Evolutionary conservation across 1,140 invertebrate genomes (phyloP), one percentile per base, ranked within the genome.

Genomic region (Cydia amplana): DNA sequence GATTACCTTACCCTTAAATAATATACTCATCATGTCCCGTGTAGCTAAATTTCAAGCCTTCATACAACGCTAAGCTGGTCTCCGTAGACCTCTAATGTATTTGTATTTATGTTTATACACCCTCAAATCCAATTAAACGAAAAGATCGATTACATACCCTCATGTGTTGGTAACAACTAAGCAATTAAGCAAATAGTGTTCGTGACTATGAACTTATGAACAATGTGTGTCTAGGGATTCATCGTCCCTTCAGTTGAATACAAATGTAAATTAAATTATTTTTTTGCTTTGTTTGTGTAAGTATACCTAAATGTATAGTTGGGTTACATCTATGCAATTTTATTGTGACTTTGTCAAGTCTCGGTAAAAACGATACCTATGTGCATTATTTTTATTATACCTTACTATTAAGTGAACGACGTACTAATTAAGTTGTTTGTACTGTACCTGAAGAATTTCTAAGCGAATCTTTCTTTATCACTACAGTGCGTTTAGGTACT

Each of bases 201-300:
- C 46, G 72, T 73, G 72, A 73, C 40, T 73, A 73, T 73, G 72
- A 43, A 73, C 23, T 73, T 49, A 73, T 73, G 72, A 49, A 70
- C 65, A 40, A 70, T 70, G 32, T 40, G 65, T 70, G 65, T 23
- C 65, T 70, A 12, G 65, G 65, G 65, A 70, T n/a, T 70, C 32
- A 36, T 14, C 25, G 25, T 40, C 18, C 65, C 25, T 40, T 36
- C 32, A 40, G 36, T 36, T 70, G 32, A 70, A 40, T 70, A 70
- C 65, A 43, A 36, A 67, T 67, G 16, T 51, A 51, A 51, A 60
- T 60, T 60, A 9, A 60, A 60, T 60, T 60, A 60, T 60, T 60
- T 60, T 23, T 60, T 60, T 23, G 23, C n/a, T 10, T 60, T 23
- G 18, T 60, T 12, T 60, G n/a, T 16, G 51, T 55, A 32, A 32